Evolutionary conservation across 2,113 vertebrate species (phyloP), one percentile per base, ranked within the genome.

Genomic region (Carlito syrichta): DNA sequence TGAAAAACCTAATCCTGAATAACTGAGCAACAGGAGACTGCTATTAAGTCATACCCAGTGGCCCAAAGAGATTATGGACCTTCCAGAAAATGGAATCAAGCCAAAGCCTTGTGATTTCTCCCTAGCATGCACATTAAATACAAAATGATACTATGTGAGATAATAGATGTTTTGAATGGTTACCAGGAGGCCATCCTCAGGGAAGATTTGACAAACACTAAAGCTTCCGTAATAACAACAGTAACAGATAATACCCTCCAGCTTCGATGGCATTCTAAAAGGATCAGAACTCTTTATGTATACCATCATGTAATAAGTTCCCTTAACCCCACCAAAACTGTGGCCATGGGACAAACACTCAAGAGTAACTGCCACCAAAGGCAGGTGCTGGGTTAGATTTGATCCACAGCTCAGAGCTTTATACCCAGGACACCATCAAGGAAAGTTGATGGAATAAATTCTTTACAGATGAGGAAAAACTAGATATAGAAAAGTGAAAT

Each of bases 151-250:
- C 69, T 71, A 54, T 2, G 9, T 40, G 38, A 84, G 66, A 94
- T 87, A 91, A 90, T 52, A 45, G 56, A 90, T 81, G 56, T 76
- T 96, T 32, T 69, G 45, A 86, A 87, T 16, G n/a, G 58, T 95
- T 68, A 94, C 48, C 35, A 69, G 1, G 13, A 96, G 25, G 68
- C 48, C n/a, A 69, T 71, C 85, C 82, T 91, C 68, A 52, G 68
- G 94, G 85, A 94, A 91, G 69, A 95, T 77, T 23, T 38, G 66
- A 89, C 35, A 95, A 69, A 96, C 43, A 93, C 88, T 90, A 89
- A 79, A 94, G 73, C 85, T 79, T 62, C 68, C 45, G 92, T 82
- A 86, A 35, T 56, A 83, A 92, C 14, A 77, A 85, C n/a, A 95
- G 87, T 71, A 83, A 54, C 32, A 74, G 56, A 78, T 90, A 91